Evolutionary conservation across 2,888 invertebrate genomes (phyloP), one percentile per base, ranked within the genome.

Genomic region (Vesta saturnalis): DNA sequence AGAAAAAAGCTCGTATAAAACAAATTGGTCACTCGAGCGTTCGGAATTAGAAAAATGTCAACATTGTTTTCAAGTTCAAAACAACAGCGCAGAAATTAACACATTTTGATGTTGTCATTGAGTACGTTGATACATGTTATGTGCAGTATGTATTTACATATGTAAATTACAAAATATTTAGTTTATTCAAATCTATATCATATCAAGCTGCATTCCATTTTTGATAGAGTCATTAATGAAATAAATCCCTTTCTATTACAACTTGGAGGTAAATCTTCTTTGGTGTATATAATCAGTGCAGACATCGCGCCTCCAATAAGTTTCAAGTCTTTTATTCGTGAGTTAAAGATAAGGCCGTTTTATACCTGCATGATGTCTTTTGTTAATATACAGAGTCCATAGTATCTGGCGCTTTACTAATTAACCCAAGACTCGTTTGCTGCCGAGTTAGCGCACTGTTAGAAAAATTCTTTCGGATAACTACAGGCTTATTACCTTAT

Each of bases 351-450:
- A 70, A 69, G 65, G 16, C 64, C 66, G 39, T 72, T 72, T 69
- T 72, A 72, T 72, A 63, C 69, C 60, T 67, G 63, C 65, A 67
- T 72, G 69, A 72, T 67, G 69, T 60, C 71, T 69, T 72, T 68
- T 73, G 71, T 70, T 63, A 64, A 65, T 55, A 61, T 57, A 58
- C 56, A 61, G 57, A 58, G 64, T 65, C 67, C 63, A n/a, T 30
- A 67, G 66, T 69, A 72, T 72, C 71, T 70, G 64, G 64, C 67
- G 73, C 67, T 72, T 72, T 72, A 68, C 73, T 73, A 73, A 73
- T 73, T 73, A 72, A 73, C 72, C 67, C 12, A 54, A 71, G 69
- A 71, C 73, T 73, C 72, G 73, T 72, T 73, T 68, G 64, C 71
- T 72, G 68, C 68, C 63, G 65, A 70, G 63, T 65, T 59, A 65